Percentiles rank a stretch among this genome's conserved stretches.
phyloP scores from a whole-genome alignment of 2,888 invertebrate genomes.

The Tanytarsus gracilentus region DNA sequence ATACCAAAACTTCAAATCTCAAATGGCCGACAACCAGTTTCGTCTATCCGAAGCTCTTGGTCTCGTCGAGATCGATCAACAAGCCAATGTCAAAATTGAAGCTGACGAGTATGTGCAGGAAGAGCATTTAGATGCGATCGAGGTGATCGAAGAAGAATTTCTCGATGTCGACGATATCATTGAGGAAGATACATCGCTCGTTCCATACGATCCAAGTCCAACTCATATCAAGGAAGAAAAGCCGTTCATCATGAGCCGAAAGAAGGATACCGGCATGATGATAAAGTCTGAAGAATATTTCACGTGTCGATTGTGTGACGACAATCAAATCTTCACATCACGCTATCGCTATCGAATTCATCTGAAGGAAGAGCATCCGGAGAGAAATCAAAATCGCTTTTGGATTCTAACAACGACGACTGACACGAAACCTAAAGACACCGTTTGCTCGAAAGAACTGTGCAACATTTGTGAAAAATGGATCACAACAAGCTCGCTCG shows the following conservation, averaged over 20 bases:
- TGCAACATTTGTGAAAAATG: neutral
- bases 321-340: neutral
- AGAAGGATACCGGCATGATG: neutral
- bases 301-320: neutral
- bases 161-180: neutral
- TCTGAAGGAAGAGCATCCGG: neutral
- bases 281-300: neutral
- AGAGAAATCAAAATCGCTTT: neutral
- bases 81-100: neutral
- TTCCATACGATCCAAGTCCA: neutral
- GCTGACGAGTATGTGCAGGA: neutral
- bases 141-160: neutral
- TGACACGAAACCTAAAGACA: neutral
- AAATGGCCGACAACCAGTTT: neutral
- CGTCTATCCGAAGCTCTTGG: neutral
- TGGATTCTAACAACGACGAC: neutral
- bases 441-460: neutral
- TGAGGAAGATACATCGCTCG: neutral
- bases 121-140: neutral
- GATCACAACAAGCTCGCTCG: neutral
- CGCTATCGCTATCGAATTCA: neutral
- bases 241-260: neutral
- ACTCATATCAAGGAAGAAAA: neutral
- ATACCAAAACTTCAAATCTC: neutral
- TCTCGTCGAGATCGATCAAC: neutral